These are phyloP conservation scores for Pangasius krempfi DNA, from an alignment of 2,797 vertebrate species.

Conservation along the genomic window DNA sequence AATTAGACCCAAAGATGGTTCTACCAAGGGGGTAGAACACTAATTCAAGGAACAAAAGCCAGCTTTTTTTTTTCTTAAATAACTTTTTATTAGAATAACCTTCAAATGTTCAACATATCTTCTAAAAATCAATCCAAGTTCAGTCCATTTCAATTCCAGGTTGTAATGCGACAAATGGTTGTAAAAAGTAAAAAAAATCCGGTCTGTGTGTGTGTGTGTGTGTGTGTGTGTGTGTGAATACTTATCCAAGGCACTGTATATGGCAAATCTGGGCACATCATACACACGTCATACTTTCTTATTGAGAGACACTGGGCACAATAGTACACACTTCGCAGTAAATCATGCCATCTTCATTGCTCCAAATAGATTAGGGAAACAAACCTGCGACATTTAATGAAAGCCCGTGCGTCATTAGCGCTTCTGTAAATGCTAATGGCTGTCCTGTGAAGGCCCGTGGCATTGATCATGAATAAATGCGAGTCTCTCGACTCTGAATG, in stretches of 20 bases:
- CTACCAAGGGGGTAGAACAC: background rate
- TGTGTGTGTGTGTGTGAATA: background rate
- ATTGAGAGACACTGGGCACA: background rate
- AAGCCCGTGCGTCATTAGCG: conserved; percentile 8
- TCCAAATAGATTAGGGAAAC: background rate
- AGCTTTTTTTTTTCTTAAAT: background rate
- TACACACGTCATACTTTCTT: background rate
- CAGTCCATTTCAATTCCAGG: background rate
- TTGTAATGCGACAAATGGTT: too few relatives aligned
- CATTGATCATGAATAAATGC: conserved; percentile 9
- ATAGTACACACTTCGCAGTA: background rate
- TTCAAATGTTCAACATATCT: background rate
- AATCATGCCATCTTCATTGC: background rate
- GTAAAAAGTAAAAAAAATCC: background rate
- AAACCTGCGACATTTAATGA: background rate
- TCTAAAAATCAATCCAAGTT: background rate
- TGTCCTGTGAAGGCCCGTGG: background rate
- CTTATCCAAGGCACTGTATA: background rate
- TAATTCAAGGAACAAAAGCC: background rate
- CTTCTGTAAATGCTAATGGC: conserved; percentile 14
- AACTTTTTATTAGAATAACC: background rate
- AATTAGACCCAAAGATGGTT: background rate
- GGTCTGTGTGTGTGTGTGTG: too few relatives aligned
- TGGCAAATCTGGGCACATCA: too few relatives aligned
- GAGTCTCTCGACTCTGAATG: background rate